phyloP scores from a whole-genome alignment of 2,797 vertebrate genomes.

The Pagetopsis macropterus region DNA sequence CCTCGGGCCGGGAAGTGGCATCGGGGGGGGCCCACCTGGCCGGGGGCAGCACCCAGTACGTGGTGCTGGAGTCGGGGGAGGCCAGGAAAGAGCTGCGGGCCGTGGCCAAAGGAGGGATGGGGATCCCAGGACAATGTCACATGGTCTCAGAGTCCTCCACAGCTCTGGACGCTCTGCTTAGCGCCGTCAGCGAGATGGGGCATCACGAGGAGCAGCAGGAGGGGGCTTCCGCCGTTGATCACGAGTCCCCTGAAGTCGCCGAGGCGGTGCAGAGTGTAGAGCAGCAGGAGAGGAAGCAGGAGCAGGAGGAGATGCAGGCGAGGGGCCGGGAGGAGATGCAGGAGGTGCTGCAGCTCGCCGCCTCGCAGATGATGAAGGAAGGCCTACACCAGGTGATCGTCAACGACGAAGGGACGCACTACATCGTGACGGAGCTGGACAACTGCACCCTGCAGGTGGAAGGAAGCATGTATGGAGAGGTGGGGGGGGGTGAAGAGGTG shows the following conservation, averaged over 20 bases:
- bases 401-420: conserved; percentile 95
- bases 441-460: conserved; percentile 86
- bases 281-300: conserved; percentile 81
- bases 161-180: conserved; percentile 92
- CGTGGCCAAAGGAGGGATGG: conserved; percentile 52
- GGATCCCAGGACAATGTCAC: conserved; percentile 66
- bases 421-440: conserved; percentile 94
- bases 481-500: conserved; percentile 32
- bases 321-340: conserved; percentile 86
- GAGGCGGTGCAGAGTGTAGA: conserved; percentile 66
- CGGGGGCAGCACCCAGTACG: conserved; percentile 87
- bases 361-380: conserved; percentile 92
- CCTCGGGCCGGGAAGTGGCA: conserved; percentile 83
- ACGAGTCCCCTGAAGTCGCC: conserved; percentile 41
- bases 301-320: conserved; percentile 74
- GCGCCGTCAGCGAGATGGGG: conserved; percentile 93
- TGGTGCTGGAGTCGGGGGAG: conserved; percentile 87
- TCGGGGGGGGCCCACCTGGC: conserved; percentile 77
- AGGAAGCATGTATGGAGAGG: conserved; percentile 80
- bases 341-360: conserved; percentile 93
- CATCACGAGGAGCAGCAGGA: conserved; percentile 77
- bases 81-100: conserved; percentile 60
- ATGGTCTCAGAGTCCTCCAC: conserved; percentile 85
- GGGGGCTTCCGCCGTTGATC: conserved; percentile 47
- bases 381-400: conserved; percentile 95